A percentile compares a stretch with the other conserved stretches of the same genome.
Evolutionary conservation across 1,140 invertebrate species (phyloP).

Genomic region (Dryas iulia): DNA sequence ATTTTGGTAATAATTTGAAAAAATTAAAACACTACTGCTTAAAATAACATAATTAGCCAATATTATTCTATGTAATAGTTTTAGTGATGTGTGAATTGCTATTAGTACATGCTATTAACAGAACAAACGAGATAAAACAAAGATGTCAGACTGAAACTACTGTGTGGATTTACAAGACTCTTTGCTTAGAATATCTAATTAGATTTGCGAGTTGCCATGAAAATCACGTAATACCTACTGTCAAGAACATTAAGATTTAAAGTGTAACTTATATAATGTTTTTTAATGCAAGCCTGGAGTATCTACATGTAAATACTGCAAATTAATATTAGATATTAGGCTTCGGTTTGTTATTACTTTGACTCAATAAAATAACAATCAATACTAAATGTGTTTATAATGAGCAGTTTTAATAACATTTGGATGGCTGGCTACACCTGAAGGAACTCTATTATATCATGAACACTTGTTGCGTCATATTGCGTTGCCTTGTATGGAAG

Average conservation of each 20-base stretch:
- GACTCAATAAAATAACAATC: too few relatives aligned
- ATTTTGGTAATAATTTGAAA: too few relatives aligned
- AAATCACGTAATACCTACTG: slow-evolving; percentile 21
- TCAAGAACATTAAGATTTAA: slow-evolving; percentile 17
- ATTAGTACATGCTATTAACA: slow-evolving; percentile 17
- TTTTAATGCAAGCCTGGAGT: not conserved
- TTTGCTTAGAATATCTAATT: slow-evolving; percentile 26
- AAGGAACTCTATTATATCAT: too few relatives aligned
- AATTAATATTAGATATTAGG: not conserved
- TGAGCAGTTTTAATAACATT: too few relatives aligned
- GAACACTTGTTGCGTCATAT: too few relatives aligned
- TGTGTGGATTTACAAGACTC: slow-evolving; percentile 21
- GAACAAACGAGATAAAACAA: slow-evolving; percentile 15
- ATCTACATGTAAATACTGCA: not conserved
- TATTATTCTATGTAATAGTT: not conserved
- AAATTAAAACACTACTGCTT: not conserved
- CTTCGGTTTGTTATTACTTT: not conserved
- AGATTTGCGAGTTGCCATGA: slow-evolving; percentile 13
- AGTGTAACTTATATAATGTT: not conserved
- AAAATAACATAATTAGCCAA: not conserved
- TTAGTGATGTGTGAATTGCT: slow-evolving; percentile 19
- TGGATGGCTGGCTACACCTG: too few relatives aligned
- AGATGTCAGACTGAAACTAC: slow-evolving; percentile 16
- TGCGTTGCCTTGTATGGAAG: too few relatives aligned
- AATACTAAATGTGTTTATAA: too few relatives aligned